Base-by-base conservation (phyloP, 2,113 vertebrate genomes). In the Panthera tigris region DNA sequence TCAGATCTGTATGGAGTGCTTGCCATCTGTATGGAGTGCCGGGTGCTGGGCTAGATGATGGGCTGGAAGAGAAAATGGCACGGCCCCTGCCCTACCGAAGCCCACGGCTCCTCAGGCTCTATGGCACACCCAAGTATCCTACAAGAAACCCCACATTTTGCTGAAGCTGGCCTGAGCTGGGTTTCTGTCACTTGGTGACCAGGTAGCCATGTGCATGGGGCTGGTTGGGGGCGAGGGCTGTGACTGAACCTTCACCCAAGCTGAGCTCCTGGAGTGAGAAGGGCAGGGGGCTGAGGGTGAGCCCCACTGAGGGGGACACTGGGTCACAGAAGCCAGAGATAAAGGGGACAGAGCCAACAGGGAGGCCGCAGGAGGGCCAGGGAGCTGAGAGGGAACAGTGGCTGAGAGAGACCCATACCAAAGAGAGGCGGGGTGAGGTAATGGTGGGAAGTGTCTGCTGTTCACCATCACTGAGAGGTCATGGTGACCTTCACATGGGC, bases 21-120 rank as follows among this genome's bases (percentile, higher is more conserved):
- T 48, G 31, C 63, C 41, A 4, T 1, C 41, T 45, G 41, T 45
- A 45, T 45, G 41, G 41, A 45, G 1, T 92, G 57, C 48, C 63
- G 6, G 57, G 45, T 0, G 27, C 16, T n/a, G 10, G 23, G 39
- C 69, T 84, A 63, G 50, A 57, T 29, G 16, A 48, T 8, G 10
- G 16, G 6, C 3, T 29, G 57, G 80, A 57, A 36, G 21, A 78
- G 41, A 15, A 12, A 39, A 21, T 13, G 66, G 33, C 11, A 4
- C 0, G 3, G 48, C 6, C 27, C 21, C 23, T 7, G 52, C 45
- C 52, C 23, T 11, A 8, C n/a, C 0, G 0, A 50, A 78, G 85
- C 15, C 50, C 39, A 7, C 45, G 80, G 7, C 16, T 57, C n/a
- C 65, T 61, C 29, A 45, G 52, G 45, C 61, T 73, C 45, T n/a